Percentiles rank a stretch among this genome's conserved stretches.
These are phyloP conservation scores for Zaprionus tsacasi DNA, from an alignment of 1,140 invertebrate species.

Conservation along the genomic window DNA sequence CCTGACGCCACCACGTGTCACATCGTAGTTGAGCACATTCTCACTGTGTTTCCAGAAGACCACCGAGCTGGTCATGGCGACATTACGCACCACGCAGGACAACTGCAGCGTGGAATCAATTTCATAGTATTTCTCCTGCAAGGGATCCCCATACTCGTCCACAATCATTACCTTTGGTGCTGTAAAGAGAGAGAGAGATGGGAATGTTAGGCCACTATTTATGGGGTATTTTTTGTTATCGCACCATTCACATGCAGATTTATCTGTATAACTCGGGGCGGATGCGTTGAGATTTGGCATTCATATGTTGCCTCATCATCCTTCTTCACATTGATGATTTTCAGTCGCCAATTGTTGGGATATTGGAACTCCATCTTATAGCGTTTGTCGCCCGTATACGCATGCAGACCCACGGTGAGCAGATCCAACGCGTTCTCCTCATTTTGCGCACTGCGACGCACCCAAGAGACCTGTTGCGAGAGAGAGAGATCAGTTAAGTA, in stretches of 20 bases:
- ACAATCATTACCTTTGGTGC: slow-evolving; percentile 91
- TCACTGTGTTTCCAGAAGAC: slow-evolving; percentile 90
- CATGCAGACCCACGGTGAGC: slow-evolving; percentile 88
- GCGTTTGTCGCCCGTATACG: slow-evolving; percentile 90
- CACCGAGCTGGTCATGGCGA: slow-evolving; percentile 88
- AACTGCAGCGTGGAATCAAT: slow-evolving; percentile 91
- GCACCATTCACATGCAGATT: slow-evolving; percentile 90
- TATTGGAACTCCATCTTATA: slow-evolving; percentile 91
- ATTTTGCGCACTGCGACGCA: slow-evolving; percentile 87
- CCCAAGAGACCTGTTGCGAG: slow-evolving; percentile 88
- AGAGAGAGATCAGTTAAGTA: neutral
- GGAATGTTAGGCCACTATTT: neutral
- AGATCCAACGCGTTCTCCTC: slow-evolving; percentile 87
- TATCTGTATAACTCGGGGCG: slow-evolving; percentile 89
- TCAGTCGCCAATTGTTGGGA: slow-evolving; percentile 90
- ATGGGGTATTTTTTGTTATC: neutral
- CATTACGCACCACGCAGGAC: slow-evolving; percentile 89
- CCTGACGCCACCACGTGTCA: slow-evolving; percentile 90
- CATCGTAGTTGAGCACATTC: slow-evolving; percentile 89
- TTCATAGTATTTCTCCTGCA: slow-evolving; percentile 90
- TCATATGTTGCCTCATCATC: slow-evolving; percentile 90
- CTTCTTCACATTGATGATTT: slow-evolving; percentile 88
- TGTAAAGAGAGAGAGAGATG: slow-evolving; percentile 64
- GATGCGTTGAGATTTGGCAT: slow-evolving; percentile 91
- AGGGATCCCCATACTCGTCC: slow-evolving; percentile 88